Evolutionary conservation across 2,113 vertebrate species (phyloP).

Genomic region (Chloebia gouldiae): DNA sequence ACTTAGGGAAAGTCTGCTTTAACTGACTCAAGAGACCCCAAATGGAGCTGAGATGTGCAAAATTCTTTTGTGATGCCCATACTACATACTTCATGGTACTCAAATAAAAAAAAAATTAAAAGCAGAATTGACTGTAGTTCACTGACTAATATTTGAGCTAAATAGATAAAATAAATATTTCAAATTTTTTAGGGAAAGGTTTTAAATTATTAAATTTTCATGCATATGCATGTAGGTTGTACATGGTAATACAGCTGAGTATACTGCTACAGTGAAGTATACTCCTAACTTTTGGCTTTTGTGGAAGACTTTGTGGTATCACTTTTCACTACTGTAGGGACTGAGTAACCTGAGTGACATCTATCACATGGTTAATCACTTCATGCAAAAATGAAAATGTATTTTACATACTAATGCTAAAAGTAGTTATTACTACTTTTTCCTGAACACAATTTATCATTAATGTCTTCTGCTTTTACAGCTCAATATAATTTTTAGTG

Average conservation of each 20-base stretch:
- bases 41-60: background rate
- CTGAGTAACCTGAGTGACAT: background rate
- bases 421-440: background rate
- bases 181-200: background rate
- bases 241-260: background rate
- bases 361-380: background rate
- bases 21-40: background rate
- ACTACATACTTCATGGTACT: background rate
- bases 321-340: background rate
- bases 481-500: background rate
- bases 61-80: background rate
- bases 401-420: background rate
- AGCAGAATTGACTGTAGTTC: background rate
- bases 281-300: background rate
- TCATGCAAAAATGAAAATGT: background rate
- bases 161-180: background rate
- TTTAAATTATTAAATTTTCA: background rate
- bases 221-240: rapidly evolving
- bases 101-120: background rate
- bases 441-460: background rate
- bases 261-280: background rate
- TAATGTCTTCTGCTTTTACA: background rate
- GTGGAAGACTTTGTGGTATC: background rate
- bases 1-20: background rate
- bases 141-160: background rate